A percentile compares a stretch with the other conserved stretches of the same genome.
Evolutionary conservation across 2,888 invertebrate species (phyloP).

Genomic region (Coleophora deauratella): DNA sequence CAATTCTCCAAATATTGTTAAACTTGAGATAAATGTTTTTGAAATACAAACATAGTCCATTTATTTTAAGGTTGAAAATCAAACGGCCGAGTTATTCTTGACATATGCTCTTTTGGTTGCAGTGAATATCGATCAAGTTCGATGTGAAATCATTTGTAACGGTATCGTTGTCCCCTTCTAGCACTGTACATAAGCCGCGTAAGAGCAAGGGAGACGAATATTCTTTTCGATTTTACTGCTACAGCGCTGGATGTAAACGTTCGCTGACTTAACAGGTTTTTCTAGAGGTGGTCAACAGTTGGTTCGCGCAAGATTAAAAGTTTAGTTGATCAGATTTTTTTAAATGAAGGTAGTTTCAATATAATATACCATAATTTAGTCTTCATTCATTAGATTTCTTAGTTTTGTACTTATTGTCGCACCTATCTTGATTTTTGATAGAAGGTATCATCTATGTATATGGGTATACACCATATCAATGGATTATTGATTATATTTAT

Average conservation of each 20-base stretch:
- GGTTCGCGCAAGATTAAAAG: conserved; percentile 7
- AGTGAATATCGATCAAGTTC: conserved; percentile 34
- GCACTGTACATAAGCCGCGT: conserved; percentile 10
- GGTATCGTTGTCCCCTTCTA: conserved; percentile 30
- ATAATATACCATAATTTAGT: too few species aligned
- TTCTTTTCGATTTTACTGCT: conserved; percentile 22
- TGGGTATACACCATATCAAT: too few species aligned
- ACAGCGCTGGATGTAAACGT: conserved; percentile 44
- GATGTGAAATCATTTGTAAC: conserved; percentile 36
- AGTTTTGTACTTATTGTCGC: too few species aligned
- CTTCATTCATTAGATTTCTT: too few species aligned
- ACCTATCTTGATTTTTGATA: too few species aligned
- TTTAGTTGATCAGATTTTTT: too few species aligned
- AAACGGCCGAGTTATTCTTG: conserved; percentile 12
- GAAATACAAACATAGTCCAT: conserved; percentile 23
- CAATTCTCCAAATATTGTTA: conserved; percentile 34
- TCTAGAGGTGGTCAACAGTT: conserved; percentile 39
- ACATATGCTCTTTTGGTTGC: conserved; percentile 31
- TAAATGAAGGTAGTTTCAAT: too few species aligned
- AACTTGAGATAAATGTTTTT: conserved; percentile 40
- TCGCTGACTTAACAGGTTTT: conserved; percentile 67
- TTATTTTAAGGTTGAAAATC: conserved; percentile 23
- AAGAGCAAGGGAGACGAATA: conserved; percentile 34
- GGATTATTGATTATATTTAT: too few species aligned
- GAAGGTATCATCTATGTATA: too few species aligned